A percentile compares a stretch with the other conserved stretches of the same genome.
These are phyloP conservation scores for Triplophysa yarkandensis DNA, from an alignment of 2,797 vertebrate genomes.

Conservation along the genomic window DNA sequence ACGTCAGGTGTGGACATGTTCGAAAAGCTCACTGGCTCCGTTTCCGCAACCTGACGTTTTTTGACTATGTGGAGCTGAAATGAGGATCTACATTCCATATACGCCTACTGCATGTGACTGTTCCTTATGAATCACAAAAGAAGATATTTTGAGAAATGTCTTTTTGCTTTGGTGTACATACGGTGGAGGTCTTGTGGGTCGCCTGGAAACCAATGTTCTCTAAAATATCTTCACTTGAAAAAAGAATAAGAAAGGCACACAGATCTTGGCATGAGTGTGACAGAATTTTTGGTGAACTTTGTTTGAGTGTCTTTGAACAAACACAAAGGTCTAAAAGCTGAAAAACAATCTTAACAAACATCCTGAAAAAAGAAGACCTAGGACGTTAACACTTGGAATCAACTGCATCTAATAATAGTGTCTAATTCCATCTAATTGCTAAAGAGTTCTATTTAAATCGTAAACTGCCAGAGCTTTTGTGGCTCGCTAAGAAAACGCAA, in stretches of 20 bases:
- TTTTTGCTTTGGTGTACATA: too few species aligned
- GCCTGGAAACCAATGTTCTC: too few species aligned
- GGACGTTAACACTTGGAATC: constrained; percentile 16
- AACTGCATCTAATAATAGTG: constrained; percentile 17
- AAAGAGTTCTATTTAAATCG: constrained; percentile 69
- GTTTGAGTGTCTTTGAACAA: background rate
- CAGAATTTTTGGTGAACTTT: too few species aligned
- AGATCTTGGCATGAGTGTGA: too few species aligned
- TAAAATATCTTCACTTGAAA: too few species aligned
- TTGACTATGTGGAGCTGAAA: constrained; percentile 21
- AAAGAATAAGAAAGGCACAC: too few species aligned
- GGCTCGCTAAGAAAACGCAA: constrained; percentile 25
- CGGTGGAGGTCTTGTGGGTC: too few species aligned
- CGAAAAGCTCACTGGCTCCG: constrained; percentile 57
- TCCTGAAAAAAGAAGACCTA: constrained; percentile 19
- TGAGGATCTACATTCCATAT: constrained; percentile 34
- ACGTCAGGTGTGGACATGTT: constrained; percentile 65
- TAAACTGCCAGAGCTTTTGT: constrained; percentile 28
- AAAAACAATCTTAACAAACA: constrained; percentile 29
- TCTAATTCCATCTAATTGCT: constrained; percentile 42
- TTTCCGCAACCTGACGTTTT: constrained; percentile 50
- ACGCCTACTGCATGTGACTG: background rate
- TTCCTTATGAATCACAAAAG: too few species aligned
- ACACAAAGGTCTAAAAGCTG: background rate
- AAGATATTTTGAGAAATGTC: too few species aligned